Base-by-base conservation (phyloP, 2,113 vertebrate genomes). In the Oryzias curvinotus region DNA sequence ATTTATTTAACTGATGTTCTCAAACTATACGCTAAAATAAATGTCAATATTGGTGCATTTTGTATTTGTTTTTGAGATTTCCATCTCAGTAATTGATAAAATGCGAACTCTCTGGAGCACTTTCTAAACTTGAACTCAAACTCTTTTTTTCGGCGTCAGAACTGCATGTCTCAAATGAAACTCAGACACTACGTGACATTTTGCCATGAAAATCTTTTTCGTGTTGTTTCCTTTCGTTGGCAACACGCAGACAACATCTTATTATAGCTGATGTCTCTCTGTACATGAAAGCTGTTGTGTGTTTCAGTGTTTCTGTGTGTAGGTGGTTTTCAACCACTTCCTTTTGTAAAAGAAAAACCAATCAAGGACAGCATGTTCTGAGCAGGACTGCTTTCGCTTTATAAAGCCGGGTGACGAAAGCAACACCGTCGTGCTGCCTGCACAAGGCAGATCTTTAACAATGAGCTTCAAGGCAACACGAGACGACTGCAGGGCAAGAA, bases 291-390 rank as follows among this genome's bases (percentile, higher is more conserved):
- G 46, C 52, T 71, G 46, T 5, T 26, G 51, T 47, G 23, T 80
- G 14, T 44, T 28, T 43, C 51, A 25, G 36, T 65, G 26, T 43
- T 26, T 75, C 47, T 53, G 48, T 69, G 72, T 82, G 76, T 81
- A 67, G 62, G 83, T 53, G 85, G 71, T 76, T 82, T 79, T 72
- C 41, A 84, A 71, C 68, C 75, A 88, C 80, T 86, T 92, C 90
- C 89, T 75, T 86, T 78, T 65, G 44, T 71, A 14, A 80, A 60
- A 78, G 73, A 12, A 81, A 61, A 78, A 75, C 51, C 68, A 77
- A 78, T 63, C 65, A 83, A 89, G 90, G 84, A 91, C 90, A 84
- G 6, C 52, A 52, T 89, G 87, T 91, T 79, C 91, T 62, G 56
- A 88, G 81, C 70, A 63, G 16, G 28, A 55, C 41, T 77, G 84